Percentiles rank a stretch among this genome's conserved stretches.
Conservation (phyloP, 64 coral and sea anemone genomes). For the Stichodactyla mertensii region DNA sequence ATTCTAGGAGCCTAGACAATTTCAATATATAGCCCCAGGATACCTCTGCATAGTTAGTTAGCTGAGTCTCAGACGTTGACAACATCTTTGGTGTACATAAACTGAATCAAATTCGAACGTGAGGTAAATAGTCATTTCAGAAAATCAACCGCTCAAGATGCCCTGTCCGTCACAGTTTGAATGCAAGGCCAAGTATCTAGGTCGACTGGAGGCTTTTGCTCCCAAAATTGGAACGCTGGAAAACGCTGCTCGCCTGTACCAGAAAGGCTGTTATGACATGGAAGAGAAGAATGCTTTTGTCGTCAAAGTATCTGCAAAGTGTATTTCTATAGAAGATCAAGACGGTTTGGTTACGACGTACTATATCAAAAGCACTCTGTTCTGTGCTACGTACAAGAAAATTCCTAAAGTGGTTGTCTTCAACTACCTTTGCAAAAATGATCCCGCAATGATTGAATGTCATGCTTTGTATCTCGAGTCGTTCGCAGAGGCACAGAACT, state of each 20-base stretch:
- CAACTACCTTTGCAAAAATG: slow-evolving; percentile 25
- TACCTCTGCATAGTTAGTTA: neutral
- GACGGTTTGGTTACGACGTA: neutral
- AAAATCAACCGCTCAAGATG: neutral
- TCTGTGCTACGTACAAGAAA: slow-evolving; percentile 64
- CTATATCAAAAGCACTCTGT: slow-evolving; percentile 34
- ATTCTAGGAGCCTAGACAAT: neutral
- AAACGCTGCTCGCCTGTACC: slow-evolving; percentile 43
- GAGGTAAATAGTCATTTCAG: neutral
- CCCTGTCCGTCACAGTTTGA: neutral
- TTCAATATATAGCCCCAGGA: neutral
- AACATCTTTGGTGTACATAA: neutral
- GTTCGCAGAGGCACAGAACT: slow-evolving; percentile 25
- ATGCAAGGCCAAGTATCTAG: slow-evolving; percentile 44
- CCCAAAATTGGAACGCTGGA: slow-evolving; percentile 48
- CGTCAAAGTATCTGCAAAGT: slow-evolving; percentile 8
- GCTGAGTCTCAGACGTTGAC: neutral
- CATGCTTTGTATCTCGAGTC: slow-evolving; percentile 34
- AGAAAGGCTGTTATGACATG: slow-evolving; percentile 45
- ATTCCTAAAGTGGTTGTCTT: slow-evolving; percentile 55
- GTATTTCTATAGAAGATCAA: slow-evolving; percentile 17
- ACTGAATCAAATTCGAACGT: neutral
- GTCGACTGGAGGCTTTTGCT: slow-evolving; percentile 20
- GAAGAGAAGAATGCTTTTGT: neutral
- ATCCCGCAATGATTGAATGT: slow-evolving; percentile 23